These are phyloP conservation scores for Cladopsammia gracilis DNA, from an alignment of 64 coral and sea anemone genomes.

Conservation along the genomic window DNA sequence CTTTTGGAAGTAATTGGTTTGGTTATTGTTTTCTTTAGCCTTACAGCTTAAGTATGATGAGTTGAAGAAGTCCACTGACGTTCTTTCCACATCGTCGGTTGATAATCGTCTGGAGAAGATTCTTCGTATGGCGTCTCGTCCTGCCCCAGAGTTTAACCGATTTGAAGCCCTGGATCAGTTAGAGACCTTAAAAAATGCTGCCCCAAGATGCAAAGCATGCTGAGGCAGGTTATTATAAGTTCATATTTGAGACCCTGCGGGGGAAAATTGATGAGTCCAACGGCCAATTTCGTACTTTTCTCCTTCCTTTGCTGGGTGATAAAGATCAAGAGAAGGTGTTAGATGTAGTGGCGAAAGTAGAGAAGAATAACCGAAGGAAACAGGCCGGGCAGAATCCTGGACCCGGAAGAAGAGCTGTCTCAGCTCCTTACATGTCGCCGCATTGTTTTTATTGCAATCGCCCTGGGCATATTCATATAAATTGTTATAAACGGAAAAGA, in stretches of 20 bases:
- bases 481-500: neutral
- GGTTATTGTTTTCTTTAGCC: no score
- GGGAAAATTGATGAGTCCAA: neutral
- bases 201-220: neutral
- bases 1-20: no score
- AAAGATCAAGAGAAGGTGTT: neutral
- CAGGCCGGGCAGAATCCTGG: neutral
- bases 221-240: no score
- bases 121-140: neutral
- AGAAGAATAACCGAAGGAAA: neutral
- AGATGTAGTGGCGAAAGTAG: neutral
- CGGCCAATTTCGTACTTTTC: neutral
- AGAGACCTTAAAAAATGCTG: neutral
- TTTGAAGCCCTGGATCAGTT: no score
- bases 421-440: no score
- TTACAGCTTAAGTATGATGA: constrained; percentile 8
- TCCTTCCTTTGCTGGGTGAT: no score
- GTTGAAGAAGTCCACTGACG: constrained; percentile 4
- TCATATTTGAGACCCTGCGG: no score
- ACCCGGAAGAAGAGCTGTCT: no score
- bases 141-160: neutral
- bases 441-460: constrained; percentile 1
- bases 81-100: neutral
- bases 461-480: neutral
- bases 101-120: constrained; percentile 4